phyloP scores from a whole-genome alignment of 2,113 vertebrate species.

The Vombatus ursinus region DNA sequence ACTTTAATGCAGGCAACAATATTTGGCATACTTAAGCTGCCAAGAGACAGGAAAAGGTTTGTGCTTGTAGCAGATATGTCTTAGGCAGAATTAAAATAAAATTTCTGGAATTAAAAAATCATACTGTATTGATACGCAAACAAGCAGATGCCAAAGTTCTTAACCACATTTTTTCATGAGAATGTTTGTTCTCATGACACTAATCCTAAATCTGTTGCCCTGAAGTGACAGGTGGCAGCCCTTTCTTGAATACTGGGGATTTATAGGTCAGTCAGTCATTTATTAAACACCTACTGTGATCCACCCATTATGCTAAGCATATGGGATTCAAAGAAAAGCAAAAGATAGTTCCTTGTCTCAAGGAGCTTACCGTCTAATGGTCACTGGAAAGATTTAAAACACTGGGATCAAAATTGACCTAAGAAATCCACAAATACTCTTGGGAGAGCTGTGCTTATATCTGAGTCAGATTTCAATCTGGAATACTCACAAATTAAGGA shows the following conservation, averaged over 20 bases:
- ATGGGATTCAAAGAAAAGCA: background rate
- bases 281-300: background rate
- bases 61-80: background rate
- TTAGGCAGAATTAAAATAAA: background rate
- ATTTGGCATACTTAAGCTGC: slow-evolving; percentile 1
- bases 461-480: background rate
- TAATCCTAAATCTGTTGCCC: background rate
- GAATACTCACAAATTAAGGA: slow-evolving; percentile 23
- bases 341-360: background rate
- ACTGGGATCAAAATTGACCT: background rate
- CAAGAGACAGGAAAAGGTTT: slow-evolving; percentile 20
- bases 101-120: background rate
- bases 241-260: background rate
- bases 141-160: background rate
- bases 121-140: background rate
- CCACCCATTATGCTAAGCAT: background rate
- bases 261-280: background rate
- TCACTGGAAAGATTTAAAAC: background rate
- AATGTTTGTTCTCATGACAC: background rate
- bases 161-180: background rate
- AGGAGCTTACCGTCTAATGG: background rate
- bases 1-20: slow-evolving; percentile 14
- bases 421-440: background rate
- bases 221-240: background rate
- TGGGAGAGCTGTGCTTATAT: slow-evolving; percentile 31